Percentiles rank a stretch among this genome's conserved stretches.
These are phyloP conservation scores for Augochlorella aurata DNA, from an alignment of 2,888 invertebrate genomes.

Conservation along the genomic window DNA sequence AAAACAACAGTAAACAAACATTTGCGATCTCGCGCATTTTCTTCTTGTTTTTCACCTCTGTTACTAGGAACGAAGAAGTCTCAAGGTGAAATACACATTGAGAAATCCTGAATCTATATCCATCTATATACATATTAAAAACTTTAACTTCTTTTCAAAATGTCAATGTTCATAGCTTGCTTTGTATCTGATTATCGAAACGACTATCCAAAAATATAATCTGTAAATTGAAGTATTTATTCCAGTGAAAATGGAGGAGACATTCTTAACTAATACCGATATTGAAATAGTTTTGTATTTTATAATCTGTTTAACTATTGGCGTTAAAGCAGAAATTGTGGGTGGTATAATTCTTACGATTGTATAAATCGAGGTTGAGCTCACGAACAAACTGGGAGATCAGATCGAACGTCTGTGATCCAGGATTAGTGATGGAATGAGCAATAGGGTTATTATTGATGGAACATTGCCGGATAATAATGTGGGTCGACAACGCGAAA, in stretches of 20 bases:
- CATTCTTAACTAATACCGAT: background rate
- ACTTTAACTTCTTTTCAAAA: background rate
- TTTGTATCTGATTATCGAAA: background rate
- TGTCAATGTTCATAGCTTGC: background rate
- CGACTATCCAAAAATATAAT: background rate
- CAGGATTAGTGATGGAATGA: background rate
- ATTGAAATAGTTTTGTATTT: background rate
- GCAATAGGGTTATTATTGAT: constrained; percentile 19
- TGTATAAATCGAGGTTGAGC: background rate
- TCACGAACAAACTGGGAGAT: background rate
- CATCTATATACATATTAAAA: background rate
- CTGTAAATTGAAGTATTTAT: background rate
- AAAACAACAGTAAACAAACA: constrained; percentile 52
- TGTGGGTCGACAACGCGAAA: constrained; percentile 7
- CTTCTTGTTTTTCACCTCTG: background rate
- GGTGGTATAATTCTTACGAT: constrained; percentile 4
- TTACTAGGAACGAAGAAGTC: too few relatives aligned
- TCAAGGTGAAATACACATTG: too few relatives aligned
- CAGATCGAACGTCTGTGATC: background rate
- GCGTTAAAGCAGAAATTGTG: background rate
- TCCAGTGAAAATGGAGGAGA: background rate
- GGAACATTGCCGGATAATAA: constrained; percentile 29
- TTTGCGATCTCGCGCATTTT: background rate
- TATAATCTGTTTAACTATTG: background rate
- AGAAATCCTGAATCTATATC: background rate